Evolutionary conservation across 2,888 invertebrate genomes (phyloP).

Genomic region (Hemithea aestivaria): DNA sequence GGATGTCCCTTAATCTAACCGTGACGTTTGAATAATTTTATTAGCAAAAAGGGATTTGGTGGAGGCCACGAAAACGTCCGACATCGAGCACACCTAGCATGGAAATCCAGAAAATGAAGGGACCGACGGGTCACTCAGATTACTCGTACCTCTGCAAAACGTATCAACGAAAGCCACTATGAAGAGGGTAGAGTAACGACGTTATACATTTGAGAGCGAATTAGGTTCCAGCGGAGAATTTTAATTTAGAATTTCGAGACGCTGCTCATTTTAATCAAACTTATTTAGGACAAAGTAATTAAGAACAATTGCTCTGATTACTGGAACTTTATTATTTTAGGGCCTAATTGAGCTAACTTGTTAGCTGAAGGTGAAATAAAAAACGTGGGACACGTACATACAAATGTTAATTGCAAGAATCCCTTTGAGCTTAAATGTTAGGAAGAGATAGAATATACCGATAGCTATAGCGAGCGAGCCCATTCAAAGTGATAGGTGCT

Average conservation of each 20-base stretch:
- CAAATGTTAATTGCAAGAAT: too few species aligned
- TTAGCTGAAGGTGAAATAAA: conserved; percentile 1
- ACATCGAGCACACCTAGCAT: conserved; percentile 28
- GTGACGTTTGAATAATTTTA: conserved; percentile 28
- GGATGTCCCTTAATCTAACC: conserved; percentile 15
- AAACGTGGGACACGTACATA: too few species aligned
- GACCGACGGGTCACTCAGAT: conserved; percentile 46
- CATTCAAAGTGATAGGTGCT: too few species aligned
- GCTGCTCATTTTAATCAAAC: conserved; percentile 34
- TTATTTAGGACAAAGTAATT: conserved; percentile 23
- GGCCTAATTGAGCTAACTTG: conserved; percentile 1
- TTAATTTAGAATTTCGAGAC: conserved; percentile 41
- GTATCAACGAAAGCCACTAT: conserved; percentile 43
- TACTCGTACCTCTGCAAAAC: conserved; percentile 36
- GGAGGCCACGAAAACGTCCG: conserved; percentile 22
- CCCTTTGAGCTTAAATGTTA: too few species aligned
- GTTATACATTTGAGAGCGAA: conserved; percentile 56
- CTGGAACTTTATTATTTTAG: conserved; percentile 6
- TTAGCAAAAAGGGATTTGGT: conserved; percentile 31
- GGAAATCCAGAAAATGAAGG: conserved; percentile 43
- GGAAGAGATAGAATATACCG: too few species aligned
- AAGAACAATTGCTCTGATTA: conserved; percentile 17
- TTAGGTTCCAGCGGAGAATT: conserved; percentile 41
- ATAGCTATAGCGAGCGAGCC: too few species aligned
- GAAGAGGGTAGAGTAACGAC: conserved; percentile 63